Evolutionary conservation across 1,140 invertebrate species (phyloP), one percentile per base, ranked within the genome.

Genomic region (Mizuhopecten yessoensis): DNA sequence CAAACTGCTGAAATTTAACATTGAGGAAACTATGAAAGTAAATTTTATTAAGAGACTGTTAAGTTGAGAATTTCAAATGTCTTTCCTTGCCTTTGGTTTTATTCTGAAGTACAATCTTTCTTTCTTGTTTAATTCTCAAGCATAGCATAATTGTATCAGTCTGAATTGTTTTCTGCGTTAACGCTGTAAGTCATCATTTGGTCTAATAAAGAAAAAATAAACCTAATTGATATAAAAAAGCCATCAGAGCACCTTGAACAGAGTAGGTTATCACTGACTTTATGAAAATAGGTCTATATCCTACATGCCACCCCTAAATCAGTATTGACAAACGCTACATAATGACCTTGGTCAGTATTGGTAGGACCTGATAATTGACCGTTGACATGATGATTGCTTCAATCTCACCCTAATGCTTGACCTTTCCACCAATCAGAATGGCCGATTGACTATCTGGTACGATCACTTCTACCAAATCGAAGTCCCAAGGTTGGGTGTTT

Each of bases 341-440:
- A 75, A 29, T 75, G 57, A 75, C 57, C 57, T n/a, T 29, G n/a
- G 57, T 75, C 57, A 29, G 57, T 75, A 75, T n/a, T 29, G 57
- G 57, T 75, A 1, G 1, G n/a, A 75, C 57, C 23, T 29, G 57
- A 75, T 75, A 75, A 75, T 29, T 75, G 9, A 29, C 57, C 11
- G 57, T 29, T 75, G 57, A 75, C 57, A 75, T 29, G 57, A 75
- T 75, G 57, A 75, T 75, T 75, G 57, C 57, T 75, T 75, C 57
- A 75, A 75, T 75, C 57, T 75, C 5, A 29, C 57, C 57, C 57
- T n/a, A 75, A 75, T 17, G 17, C 17, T 75, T n/a, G 57, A 75
- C 57, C 57, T 29, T 29, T 17, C 7, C 23, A 75, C 57, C 57
- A 75, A 75, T 75, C 9, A 75, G 57, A 75, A n/a, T 75, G 57